These are phyloP conservation scores for Zaprionus ornatus DNA, from an alignment of 1,140 invertebrate species.

Conservation along the genomic window DNA sequence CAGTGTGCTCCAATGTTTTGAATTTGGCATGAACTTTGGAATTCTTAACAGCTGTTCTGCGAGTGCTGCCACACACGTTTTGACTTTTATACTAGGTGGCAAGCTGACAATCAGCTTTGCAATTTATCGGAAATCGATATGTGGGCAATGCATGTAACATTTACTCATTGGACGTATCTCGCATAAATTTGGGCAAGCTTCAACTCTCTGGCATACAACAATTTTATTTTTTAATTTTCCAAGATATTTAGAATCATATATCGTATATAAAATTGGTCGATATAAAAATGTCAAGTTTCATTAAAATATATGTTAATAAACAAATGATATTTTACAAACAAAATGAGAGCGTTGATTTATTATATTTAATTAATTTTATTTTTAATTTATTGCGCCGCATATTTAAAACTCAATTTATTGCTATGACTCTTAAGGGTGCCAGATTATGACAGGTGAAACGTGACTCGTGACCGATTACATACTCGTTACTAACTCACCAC, in stretches of 20 bases:
- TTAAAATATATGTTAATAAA: neutral
- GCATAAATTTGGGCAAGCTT: neutral
- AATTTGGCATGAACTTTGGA: conserved; percentile 25
- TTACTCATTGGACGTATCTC: neutral
- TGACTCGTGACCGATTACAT: conserved; percentile 1
- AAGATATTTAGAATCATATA: neutral
- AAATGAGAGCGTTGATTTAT: neutral
- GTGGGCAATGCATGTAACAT: neutral
- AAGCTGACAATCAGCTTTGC: neutral
- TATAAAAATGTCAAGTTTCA: neutral
- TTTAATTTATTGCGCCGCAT: neutral
- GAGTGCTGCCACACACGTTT: neutral
- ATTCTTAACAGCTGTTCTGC: conserved; percentile 21
- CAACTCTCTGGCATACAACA: neutral
- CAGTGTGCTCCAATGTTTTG: conserved; percentile 51
- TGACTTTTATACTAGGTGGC: neutral
- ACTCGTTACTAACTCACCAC: neutral
- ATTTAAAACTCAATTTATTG: neutral
- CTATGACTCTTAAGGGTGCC: neutral
- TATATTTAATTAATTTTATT: neutral
- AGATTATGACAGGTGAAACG: neutral
- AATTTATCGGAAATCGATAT: neutral
- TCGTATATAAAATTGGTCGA: neutral
- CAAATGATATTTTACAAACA: neutral
- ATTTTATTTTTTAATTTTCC: neutral